phyloP scores from a whole-genome alignment of 1,140 invertebrate species.

The Leptonema lineaticorne region DNA sequence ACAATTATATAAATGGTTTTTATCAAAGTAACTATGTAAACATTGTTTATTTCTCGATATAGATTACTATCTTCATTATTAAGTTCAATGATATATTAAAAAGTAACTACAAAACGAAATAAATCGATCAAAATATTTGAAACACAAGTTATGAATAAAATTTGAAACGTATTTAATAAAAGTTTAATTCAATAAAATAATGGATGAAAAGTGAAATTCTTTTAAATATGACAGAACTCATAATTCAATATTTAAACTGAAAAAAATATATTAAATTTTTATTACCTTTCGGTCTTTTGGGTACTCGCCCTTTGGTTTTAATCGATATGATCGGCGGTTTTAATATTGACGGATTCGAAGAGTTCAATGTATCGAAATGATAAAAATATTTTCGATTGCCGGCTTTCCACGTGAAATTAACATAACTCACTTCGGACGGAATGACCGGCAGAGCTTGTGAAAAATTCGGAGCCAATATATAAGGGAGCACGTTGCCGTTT shows the following conservation, averaged over 20 bases:
- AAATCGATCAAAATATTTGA: not conserved
- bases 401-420: conserved; percentile 92
- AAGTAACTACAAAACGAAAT: not conserved
- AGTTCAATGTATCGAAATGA: conserved; percentile 81
- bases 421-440: conserved; percentile 83
- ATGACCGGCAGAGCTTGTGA: conserved; percentile 86
- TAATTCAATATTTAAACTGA: conserved; percentile 16
- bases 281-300: conserved; percentile 78
- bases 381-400: conserved; percentile 84
- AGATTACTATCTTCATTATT: no score
- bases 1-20: no score
- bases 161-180: no score
- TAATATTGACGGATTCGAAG: conserved; percentile 79
- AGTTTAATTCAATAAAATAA: no score
- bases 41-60: no score
- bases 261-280: conserved; percentile 5
- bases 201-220: no score
- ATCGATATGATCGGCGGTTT: conserved; percentile 85
- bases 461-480: conserved; percentile 85
- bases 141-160: not conserved
- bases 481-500: conserved; percentile 80
- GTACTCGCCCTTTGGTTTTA: conserved; percentile 78
- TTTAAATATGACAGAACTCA: no score
- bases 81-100: no score
- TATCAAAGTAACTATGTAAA: no score